phyloP scores from a whole-genome alignment of 2,113 vertebrate genomes.

The Sminthopsis crassicaudata region DNA sequence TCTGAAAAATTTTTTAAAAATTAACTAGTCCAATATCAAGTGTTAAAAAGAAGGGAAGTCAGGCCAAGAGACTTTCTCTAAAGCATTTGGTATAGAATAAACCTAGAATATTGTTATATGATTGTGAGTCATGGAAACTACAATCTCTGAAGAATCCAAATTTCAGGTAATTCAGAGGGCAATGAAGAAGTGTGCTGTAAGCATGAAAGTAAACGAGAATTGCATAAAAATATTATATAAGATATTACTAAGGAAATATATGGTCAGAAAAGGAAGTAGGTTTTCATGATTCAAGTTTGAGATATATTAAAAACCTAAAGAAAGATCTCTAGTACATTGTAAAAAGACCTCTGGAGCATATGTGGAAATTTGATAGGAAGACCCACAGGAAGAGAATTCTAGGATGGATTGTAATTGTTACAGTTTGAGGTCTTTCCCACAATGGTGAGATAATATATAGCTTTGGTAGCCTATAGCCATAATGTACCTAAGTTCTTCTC shows the following conservation, averaged over 20 bases:
- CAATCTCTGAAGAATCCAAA: background rate
- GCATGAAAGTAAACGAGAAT: background rate
- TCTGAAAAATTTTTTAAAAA: background rate
- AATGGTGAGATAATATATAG: background rate
- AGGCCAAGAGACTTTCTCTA: background rate
- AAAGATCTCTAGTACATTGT: background rate
- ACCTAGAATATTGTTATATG: background rate
- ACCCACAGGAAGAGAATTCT: background rate
- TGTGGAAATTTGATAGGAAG: background rate
- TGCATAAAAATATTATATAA: background rate
- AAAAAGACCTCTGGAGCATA: background rate
- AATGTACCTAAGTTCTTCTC: background rate
- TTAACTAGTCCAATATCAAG: background rate
- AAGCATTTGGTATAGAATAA: background rate
- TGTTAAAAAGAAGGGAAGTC: background rate
- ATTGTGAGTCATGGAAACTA: background rate
- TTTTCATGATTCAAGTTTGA: background rate
- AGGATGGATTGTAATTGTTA: background rate
- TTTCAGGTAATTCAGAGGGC: background rate
- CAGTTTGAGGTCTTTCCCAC: background rate
- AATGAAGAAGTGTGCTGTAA: background rate
- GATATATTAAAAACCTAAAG: background rate
- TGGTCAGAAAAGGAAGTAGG: background rate
- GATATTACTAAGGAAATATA: background rate
- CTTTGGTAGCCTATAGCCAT: background rate